Conservation (phyloP, 2,888 invertebrate genomes). For the Brachyptera risi region DNA sequence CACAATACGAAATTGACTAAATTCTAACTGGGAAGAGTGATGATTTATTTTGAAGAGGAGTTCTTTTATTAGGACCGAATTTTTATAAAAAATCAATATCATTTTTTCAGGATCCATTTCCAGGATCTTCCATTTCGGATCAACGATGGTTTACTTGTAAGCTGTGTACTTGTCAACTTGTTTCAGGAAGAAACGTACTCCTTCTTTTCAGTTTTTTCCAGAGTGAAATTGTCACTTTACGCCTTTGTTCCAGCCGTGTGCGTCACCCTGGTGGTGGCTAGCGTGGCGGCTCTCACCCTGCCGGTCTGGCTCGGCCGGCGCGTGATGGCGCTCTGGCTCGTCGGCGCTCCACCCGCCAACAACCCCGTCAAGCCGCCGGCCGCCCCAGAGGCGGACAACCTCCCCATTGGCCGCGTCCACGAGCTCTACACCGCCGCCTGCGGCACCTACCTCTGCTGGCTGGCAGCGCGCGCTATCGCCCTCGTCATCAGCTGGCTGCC, state of each 20-base stretch:
- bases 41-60: too few species aligned
- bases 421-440: constrained; percentile 95
- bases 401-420: constrained; percentile 63
- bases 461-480: constrained; percentile 76
- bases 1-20: too few species aligned
- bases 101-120: too few species aligned
- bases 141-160: too few species aligned
- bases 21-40: too few species aligned
- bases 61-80: too few species aligned
- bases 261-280: constrained; percentile 76
- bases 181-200: too few species aligned
- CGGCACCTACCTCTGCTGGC: constrained; percentile 93
- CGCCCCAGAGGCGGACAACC: constrained; percentile 27
- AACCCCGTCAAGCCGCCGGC: constrained; percentile 39
- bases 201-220: too few species aligned
- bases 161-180: too few species aligned
- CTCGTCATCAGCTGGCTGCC: constrained; percentile 85
- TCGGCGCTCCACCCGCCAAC: constrained; percentile 50
- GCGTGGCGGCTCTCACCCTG: constrained; percentile 78
- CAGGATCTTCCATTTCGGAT: too few species aligned
- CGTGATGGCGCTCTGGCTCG: constrained; percentile 83
- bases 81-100: too few species aligned
- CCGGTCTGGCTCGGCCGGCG: constrained; percentile 89
- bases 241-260: constrained; percentile 74
- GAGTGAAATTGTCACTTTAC: too few species aligned